These are phyloP conservation scores for Amphiprion clarkii DNA, from an alignment of 2,797 vertebrate species.

Conservation along the genomic window DNA sequence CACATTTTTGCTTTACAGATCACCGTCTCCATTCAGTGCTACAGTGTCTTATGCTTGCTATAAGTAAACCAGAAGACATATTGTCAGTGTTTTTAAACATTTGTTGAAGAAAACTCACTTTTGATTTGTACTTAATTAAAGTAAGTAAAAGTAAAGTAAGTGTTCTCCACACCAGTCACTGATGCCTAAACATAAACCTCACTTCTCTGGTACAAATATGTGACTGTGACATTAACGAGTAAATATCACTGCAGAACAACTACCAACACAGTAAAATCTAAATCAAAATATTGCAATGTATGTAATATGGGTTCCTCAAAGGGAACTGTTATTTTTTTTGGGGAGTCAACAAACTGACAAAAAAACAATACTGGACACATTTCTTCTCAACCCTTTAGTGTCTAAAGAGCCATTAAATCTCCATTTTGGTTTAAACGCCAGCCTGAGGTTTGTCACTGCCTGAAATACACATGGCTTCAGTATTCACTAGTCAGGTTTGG, in stretches of 20 bases:
- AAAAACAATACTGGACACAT: neutral
- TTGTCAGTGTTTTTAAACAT: no score
- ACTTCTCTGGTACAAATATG: no score
- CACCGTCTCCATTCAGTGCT: neutral
- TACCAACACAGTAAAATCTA: neutral
- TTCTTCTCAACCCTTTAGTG: neutral
- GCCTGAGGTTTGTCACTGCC: constrained; percentile 4
- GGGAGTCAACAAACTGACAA: neutral
- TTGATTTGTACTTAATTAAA: no score
- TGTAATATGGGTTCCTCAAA: no score
- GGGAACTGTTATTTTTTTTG: neutral
- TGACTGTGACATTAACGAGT: no score
- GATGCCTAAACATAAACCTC: no score
- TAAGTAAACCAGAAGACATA: neutral
- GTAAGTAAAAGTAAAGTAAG: no score
- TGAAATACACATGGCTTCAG: constrained; percentile 27
- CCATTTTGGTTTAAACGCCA: neutral
- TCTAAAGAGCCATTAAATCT: constrained; percentile 1
- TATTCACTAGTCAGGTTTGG: constrained; percentile 9
- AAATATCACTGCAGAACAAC: no score
- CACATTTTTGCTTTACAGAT: neutral
- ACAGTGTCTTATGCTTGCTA: neutral
- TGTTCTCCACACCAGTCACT: neutral
- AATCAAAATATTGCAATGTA: no score
- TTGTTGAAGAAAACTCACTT: no score